Percentiles rank a stretch among this genome's conserved stretches.
Conservation (phyloP, 2,113 vertebrate species). For the Nannospalax galili region DNA sequence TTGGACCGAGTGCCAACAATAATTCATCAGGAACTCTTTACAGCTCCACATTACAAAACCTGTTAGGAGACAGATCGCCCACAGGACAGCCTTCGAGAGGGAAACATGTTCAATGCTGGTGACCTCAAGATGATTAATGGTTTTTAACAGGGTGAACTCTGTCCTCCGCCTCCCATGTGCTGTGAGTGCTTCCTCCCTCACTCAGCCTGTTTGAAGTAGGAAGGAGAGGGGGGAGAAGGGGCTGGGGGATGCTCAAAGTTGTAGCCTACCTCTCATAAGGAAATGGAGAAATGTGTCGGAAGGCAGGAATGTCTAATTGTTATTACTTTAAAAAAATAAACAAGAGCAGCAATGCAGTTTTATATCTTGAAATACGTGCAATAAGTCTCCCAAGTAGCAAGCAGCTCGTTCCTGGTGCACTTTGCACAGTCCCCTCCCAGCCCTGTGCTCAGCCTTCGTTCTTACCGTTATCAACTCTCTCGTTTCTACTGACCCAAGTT, state of each 20-base stretch:
- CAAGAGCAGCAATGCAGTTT: background rate
- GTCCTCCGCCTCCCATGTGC: slow-evolving; percentile 74
- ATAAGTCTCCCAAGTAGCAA: too few species aligned
- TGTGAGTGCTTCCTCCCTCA: slow-evolving; percentile 62
- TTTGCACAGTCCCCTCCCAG: background rate
- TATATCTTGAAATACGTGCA: background rate
- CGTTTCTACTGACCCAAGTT: background rate
- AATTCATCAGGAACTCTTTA: slow-evolving; percentile 88
- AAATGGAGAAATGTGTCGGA: background rate
- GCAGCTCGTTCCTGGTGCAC: background rate
- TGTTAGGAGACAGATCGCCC: slow-evolving; percentile 86
- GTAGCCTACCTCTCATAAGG: background rate
- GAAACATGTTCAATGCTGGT: slow-evolving; percentile 83
- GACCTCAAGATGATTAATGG: slow-evolving; percentile 89
- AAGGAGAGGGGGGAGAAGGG: background rate
- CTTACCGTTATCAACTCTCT: background rate
- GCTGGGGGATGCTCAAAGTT: background rate
- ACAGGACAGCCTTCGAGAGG: slow-evolving; percentile 82
- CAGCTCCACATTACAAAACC: slow-evolving; percentile 84
- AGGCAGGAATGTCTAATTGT: background rate
- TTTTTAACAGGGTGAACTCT: slow-evolving; percentile 87
- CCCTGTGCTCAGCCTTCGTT: background rate
- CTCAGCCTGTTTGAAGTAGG: slow-evolving; percentile 39
- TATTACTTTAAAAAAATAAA: background rate
- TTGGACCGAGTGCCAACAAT: slow-evolving; percentile 87